Percentiles rank a stretch among this genome's conserved stretches.
phyloP scores from a whole-genome alignment of 2,888 invertebrate genomes.

The Phengaris alcon region DNA sequence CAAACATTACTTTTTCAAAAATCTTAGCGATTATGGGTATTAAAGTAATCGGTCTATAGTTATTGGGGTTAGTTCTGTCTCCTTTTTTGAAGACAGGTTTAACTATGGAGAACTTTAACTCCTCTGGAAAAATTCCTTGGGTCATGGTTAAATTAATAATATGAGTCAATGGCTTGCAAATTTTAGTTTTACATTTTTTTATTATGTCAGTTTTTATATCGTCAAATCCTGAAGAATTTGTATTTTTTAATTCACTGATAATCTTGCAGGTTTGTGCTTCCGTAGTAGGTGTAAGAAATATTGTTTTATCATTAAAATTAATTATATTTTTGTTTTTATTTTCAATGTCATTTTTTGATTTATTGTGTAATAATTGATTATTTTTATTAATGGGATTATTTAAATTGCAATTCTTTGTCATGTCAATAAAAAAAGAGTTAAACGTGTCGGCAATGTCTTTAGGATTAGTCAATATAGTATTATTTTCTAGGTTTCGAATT shows the following conservation, averaged over 20 bases:
- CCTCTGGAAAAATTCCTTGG: slow-evolving; percentile 1
- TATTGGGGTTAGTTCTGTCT: not conserved
- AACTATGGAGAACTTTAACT: slow-evolving; percentile 14
- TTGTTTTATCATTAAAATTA: not conserved
- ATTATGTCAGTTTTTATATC: too few relatives aligned
- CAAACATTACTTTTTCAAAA: slow-evolving; percentile 14
- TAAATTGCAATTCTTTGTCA: not conserved
- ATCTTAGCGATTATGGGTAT: too few relatives aligned
- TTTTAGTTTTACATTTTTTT: not conserved
- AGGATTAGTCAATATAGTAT: not conserved
- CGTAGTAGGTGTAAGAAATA: not conserved
- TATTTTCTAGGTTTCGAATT: not conserved
- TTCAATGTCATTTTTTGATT: not conserved
- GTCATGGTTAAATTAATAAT: slow-evolving; percentile 8
- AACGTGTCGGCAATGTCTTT: not conserved
- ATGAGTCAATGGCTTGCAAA: not conserved
- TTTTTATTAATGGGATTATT: not conserved
- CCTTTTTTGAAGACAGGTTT: slow-evolving; percentile 23
- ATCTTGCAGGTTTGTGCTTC: not conserved
- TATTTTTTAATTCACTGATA: not conserved
- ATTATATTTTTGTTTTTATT: not conserved
- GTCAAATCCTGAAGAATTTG: slow-evolving; percentile 10
- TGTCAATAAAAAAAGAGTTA: not conserved
- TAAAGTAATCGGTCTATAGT: not conserved
- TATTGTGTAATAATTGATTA: not conserved